Evolutionary conservation across 1,140 invertebrate genomes (phyloP), one percentile per base, ranked within the genome.

Genomic region (Euwallacea fornicatus): DNA sequence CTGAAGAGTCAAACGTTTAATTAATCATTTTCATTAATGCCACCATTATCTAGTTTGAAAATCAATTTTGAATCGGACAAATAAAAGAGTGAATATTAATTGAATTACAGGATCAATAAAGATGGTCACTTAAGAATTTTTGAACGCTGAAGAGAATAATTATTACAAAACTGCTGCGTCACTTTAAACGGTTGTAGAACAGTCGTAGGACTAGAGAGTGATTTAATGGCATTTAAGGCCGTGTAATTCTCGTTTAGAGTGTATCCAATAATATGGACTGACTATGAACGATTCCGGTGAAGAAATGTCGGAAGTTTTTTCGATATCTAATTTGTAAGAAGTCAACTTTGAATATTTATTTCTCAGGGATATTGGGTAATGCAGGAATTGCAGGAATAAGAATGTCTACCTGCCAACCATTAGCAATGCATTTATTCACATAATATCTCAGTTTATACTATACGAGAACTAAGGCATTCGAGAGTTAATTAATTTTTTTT

Each of bases 201-300:
- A 50, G 13, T 50, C 9, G 13, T 50, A 50, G 13, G 7, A 4
- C 46, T 50, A 11, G 46, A 50, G 2, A 6, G 46, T 50, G 46
- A 6, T 50, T 50, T 11, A 50, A 50, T 13, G 13, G 46, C 9
- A 10, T 50, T 50, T 50, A 50, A 50, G 13, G 46, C 46, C 46
- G 46, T 50, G 46, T 50, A 50, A 50, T 50, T 50, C 13, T 50
- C 46, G 13, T 50, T 50, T 50, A 50, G 46, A 13, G 46, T 50
- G 6, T 50, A 50, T 50, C 46, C 13, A 50, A 50, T 50, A 50
- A 50, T 11, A 50, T 50, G 13, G 46, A 50, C 46, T 6, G 9
- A 11, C 13, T 10, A 13, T 50, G 46, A 50, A 50, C 46, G 46
- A 50, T 50, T 50, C 46, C 46, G 46, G 46, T 50, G 46, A 50